These are phyloP conservation scores for Sminthopsis crassicaudata DNA, from an alignment of 2,113 vertebrate genomes.

Conservation along the genomic window DNA sequence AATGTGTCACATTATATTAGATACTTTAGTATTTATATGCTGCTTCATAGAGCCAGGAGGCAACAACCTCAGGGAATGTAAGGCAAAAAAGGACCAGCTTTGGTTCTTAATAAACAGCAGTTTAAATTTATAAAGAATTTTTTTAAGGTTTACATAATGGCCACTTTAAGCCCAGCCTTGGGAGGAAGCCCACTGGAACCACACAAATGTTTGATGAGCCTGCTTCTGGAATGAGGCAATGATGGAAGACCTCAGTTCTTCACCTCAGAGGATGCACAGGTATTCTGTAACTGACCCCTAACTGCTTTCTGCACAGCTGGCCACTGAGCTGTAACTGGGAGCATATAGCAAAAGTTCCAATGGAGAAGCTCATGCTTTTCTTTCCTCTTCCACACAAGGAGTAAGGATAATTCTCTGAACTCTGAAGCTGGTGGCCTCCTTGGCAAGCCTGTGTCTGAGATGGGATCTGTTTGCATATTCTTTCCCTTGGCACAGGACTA, in stretches of 20 bases:
- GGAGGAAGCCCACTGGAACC: not conserved
- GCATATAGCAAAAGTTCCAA: not conserved
- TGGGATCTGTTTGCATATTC: not conserved
- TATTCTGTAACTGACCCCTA: not conserved
- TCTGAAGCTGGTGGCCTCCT: not conserved
- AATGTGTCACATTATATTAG: fast-evolving
- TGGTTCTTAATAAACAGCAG: not conserved
- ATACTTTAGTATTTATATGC: not conserved
- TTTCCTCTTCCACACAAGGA: not conserved
- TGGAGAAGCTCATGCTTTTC: not conserved
- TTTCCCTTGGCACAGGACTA: not conserved
- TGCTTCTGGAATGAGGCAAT: not conserved
- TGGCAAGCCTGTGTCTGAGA: not conserved
- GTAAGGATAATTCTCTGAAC: not conserved
- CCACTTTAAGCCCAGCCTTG: not conserved
- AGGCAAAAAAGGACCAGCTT: not conserved
- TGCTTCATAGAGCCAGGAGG: not conserved
- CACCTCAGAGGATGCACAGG: not conserved
- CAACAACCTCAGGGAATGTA: not conserved
- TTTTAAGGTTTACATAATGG: not conserved
- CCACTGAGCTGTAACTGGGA: not conserved
- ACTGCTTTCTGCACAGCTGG: not conserved
- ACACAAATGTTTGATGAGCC: not conserved
- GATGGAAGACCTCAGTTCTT: not conserved
- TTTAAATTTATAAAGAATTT: not conserved